These are phyloP conservation scores for Brachirus orientalis DNA, from an alignment of 2,113 vertebrate genomes.

Conservation along the genomic window DNA sequence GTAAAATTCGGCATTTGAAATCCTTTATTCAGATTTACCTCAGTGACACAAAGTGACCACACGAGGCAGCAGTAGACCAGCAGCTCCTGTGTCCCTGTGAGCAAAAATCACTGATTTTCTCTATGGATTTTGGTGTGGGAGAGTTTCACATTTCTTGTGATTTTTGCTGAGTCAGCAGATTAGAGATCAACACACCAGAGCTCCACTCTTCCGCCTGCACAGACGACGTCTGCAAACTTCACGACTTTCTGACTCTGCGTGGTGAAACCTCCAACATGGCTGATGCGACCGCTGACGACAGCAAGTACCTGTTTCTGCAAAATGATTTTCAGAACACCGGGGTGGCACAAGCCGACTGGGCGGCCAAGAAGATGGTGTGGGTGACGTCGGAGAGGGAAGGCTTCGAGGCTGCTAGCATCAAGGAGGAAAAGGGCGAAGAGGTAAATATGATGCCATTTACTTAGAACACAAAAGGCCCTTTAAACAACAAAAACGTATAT, in stretches of 20 bases:
- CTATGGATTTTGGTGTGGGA: too few relatives aligned
- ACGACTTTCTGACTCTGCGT: neutral
- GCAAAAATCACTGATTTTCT: too few relatives aligned
- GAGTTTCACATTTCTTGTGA: neutral
- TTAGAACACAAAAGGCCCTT: too few relatives aligned
- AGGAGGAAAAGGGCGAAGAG: constrained; percentile 95
- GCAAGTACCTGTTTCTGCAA: constrained; percentile 93
- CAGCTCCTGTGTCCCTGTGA: too few relatives aligned
- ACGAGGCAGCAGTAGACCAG: too few relatives aligned
- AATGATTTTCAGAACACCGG: constrained; percentile 90
- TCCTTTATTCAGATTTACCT: too few relatives aligned
- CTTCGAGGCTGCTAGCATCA: constrained; percentile 92
- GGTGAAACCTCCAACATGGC: constrained; percentile 58
- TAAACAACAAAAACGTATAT: too few relatives aligned
- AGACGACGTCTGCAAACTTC: neutral
- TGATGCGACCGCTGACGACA: constrained; percentile 81
- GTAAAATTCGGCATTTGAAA: too few relatives aligned
- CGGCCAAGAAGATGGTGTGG: constrained; percentile 94
- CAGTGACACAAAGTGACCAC: too few relatives aligned
- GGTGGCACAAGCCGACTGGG: constrained; percentile 93
- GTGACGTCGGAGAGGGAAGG: constrained; percentile 93
- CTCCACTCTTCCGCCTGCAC: neutral
- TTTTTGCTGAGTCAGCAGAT: constrained; percentile 20
- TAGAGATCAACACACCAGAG: constrained; percentile 18
- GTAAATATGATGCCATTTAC: constrained; percentile 25